phyloP scores from a whole-genome alignment of 2,113 vertebrate genomes.

The Poeciliopsis turrubarensis region DNA sequence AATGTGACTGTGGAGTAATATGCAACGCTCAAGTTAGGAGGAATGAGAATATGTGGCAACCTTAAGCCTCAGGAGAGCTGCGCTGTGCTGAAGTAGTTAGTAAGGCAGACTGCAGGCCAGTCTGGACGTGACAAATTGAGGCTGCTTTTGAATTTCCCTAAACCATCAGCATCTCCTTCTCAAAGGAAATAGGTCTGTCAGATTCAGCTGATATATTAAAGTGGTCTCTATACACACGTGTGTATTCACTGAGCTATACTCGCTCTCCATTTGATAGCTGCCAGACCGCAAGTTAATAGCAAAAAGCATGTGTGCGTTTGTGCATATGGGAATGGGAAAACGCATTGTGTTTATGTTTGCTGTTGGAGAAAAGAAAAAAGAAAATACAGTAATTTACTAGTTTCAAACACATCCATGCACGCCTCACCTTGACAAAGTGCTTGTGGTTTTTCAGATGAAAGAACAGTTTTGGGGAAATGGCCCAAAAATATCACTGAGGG shows the following conservation, averaged over 20 bases:
- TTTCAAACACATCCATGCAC: conserved; percentile 13
- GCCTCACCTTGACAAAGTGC: conserved; percentile 19
- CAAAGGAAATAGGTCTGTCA: conserved; percentile 67
- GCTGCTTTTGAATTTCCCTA: conserved; percentile 56
- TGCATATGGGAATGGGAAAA: background rate
- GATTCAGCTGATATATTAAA: conserved; percentile 61
- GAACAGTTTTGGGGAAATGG: conserved; percentile 7
- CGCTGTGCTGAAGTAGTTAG: conserved; percentile 5
- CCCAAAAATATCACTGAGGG: conserved; percentile 4
- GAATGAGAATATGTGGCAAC: background rate
- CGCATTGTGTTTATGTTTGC: conserved; percentile 5
- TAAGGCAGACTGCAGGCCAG: conserved; percentile 22
- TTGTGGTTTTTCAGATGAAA: conserved; percentile 44
- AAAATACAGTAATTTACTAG: conserved; percentile 36
- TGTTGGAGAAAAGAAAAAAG: background rate
- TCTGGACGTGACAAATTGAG: conserved; percentile 53
- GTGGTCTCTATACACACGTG: conserved; percentile 49
- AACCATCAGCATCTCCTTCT: conserved; percentile 55
- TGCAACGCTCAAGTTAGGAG: background rate
- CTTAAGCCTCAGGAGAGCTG: background rate
- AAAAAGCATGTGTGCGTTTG: background rate
- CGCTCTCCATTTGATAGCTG: conserved; percentile 37
- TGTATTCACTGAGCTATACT: conserved; percentile 55
- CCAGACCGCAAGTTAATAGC: background rate
- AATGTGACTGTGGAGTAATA: background rate